phyloP scores from a whole-genome alignment of 2,888 invertebrate genomes.

The Margaritifera margaritifera region DNA sequence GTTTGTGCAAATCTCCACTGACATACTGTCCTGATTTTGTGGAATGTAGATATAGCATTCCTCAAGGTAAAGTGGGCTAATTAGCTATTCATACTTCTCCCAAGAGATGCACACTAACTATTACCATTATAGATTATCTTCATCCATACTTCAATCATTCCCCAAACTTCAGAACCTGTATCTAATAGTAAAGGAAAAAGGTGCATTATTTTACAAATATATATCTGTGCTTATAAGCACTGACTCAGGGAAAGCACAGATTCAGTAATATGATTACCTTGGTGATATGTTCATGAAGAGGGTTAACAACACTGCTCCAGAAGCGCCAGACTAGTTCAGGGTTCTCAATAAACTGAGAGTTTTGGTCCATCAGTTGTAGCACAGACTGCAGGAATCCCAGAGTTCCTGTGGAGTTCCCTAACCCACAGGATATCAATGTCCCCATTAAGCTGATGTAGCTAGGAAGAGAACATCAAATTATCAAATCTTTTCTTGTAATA shows the following conservation, averaged over 20 bases:
- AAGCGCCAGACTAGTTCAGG: slow-evolving; percentile 57
- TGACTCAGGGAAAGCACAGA: background rate
- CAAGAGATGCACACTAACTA: too few relatives aligned
- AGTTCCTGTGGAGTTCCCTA: slow-evolving; percentile 45
- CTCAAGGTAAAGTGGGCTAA: too few relatives aligned
- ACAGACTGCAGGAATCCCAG: slow-evolving; percentile 61
- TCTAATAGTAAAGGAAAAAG: background rate
- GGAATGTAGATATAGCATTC: too few relatives aligned
- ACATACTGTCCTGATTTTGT: too few relatives aligned
- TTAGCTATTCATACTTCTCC: too few relatives aligned
- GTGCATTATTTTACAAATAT: background rate
- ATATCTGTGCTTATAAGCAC: background rate
- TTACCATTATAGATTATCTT: too few relatives aligned
- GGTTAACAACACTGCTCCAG: slow-evolving; percentile 60
- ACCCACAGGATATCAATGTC: slow-evolving; percentile 51
- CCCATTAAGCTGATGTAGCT: slow-evolving; percentile 61
- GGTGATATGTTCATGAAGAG: slow-evolving; percentile 52
- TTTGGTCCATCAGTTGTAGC: slow-evolving; percentile 52
- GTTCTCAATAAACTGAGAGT: slow-evolving; percentile 41
- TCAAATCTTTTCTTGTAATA: background rate
- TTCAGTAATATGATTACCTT: slow-evolving; percentile 36
- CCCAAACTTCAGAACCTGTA: background rate
- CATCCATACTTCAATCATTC: background rate
- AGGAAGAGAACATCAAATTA: slow-evolving; percentile 9
- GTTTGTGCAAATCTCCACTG: too few relatives aligned